phyloP scores from a whole-genome alignment of 2,797 vertebrate genomes.

The Siniperca undulata region DNA sequence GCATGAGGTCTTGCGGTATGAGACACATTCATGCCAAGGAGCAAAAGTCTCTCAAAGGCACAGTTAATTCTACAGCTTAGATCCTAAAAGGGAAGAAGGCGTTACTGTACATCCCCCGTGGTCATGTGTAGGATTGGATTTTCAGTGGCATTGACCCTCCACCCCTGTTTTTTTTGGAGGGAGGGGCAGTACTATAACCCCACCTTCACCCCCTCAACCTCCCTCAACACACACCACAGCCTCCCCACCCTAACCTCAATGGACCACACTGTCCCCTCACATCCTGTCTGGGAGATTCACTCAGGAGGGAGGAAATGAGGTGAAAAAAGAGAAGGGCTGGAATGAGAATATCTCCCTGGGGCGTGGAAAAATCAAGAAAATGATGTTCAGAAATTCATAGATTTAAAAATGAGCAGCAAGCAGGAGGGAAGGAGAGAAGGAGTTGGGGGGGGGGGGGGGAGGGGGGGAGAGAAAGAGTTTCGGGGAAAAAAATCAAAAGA shows the following conservation, averaged over 20 bases:
- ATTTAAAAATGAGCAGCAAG: slow-evolving; percentile 86
- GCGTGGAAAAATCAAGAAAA: slow-evolving; percentile 85
- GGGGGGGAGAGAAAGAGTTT: slow-evolving; percentile 24
- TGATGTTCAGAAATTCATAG: slow-evolving; percentile 88
- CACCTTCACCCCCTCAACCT: slow-evolving; percentile 9
- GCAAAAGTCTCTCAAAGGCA: slow-evolving; percentile 57
- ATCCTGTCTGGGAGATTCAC: slow-evolving; percentile 80
- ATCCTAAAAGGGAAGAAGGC: slow-evolving; percentile 52
- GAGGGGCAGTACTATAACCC: neutral
- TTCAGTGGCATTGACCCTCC: slow-evolving; percentile 52
- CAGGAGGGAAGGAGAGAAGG: slow-evolving; percentile 56
- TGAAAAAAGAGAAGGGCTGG: slow-evolving; percentile 79
- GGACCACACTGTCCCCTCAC: slow-evolving; percentile 76
- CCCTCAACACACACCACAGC: slow-evolving; percentile 17
- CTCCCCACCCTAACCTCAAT: slow-evolving; percentile 59
- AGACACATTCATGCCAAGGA: slow-evolving; percentile 44
- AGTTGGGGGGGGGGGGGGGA: neutral
- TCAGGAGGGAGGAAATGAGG: slow-evolving; percentile 81
- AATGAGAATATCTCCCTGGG: slow-evolving; percentile 84
- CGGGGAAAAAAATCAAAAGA: slow-evolving; percentile 6
- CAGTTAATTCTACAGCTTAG: slow-evolving; percentile 56
- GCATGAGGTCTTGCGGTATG: slow-evolving; percentile 55
- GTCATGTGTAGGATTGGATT: slow-evolving; percentile 67
- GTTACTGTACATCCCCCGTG: slow-evolving; percentile 45
- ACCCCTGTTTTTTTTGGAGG: slow-evolving; percentile 22